A percentile compares a stretch with the other conserved stretches of the same genome.
These are phyloP conservation scores for Poliocrania exsul DNA, from an alignment of 2,797 vertebrate genomes.

Conservation along the genomic window DNA sequence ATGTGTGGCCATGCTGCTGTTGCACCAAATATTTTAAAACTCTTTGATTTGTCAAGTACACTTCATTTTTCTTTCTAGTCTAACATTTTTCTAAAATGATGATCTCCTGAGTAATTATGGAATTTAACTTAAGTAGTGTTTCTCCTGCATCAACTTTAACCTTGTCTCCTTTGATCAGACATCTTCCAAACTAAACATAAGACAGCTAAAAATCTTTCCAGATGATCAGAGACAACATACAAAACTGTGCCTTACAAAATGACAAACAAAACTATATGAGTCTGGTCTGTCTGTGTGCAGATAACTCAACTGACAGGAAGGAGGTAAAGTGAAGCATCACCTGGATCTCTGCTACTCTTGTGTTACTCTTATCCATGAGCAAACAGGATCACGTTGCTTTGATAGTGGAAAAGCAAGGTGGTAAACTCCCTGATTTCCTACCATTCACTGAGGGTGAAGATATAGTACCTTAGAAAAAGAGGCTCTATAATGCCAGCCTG, in stretches of 20 bases:
- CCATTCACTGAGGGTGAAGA: background rate
- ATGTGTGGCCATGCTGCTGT: background rate
- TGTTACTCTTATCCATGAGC: background rate
- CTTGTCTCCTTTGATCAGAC: slow-evolving; percentile 15
- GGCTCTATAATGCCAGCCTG: background rate
- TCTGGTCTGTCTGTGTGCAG: background rate
- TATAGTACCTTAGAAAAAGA: background rate
- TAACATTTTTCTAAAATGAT: slow-evolving; percentile 7
- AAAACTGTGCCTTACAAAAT: background rate
- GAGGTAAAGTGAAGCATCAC: background rate
- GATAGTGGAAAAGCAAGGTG: background rate
- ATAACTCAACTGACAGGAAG: background rate
- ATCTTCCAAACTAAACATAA: slow-evolving; percentile 26
- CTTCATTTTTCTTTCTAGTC: background rate
- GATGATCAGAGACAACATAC: background rate
- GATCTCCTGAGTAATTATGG: background rate
- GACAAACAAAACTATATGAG: background rate
- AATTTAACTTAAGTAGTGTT: background rate
- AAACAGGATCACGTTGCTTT: background rate
- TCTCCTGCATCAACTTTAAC: background rate
- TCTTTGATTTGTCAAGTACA: background rate
- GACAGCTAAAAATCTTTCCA: background rate
- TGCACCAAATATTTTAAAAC: background rate
- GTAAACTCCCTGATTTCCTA: background rate
- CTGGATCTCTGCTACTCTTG: background rate